Evolutionary conservation across 2,113 vertebrate species (phyloP).

Genomic region (Bubalus kerabau): DNA sequence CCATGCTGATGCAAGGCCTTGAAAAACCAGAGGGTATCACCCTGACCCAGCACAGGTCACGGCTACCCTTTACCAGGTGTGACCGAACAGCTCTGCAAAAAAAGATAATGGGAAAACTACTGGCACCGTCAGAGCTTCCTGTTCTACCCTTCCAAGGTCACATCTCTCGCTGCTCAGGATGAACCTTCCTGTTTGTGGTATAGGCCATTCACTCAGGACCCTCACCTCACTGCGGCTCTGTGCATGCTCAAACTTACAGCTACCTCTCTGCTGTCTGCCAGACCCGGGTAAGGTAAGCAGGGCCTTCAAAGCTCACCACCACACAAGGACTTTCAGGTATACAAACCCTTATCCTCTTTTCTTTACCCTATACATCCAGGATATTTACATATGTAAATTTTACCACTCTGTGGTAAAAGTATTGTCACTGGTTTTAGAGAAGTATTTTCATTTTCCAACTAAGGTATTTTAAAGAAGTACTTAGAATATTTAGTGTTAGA

Average conservation of each 20-base stretch:
- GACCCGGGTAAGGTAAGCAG: background rate
- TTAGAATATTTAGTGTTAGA: background rate
- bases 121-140: background rate
- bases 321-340: background rate
- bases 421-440: background rate
- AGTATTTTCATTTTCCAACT: slow-evolving; percentile 14
- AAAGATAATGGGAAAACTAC: background rate
- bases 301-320: background rate
- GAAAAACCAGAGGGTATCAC: background rate
- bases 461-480: background rate
- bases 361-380: background rate
- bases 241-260: background rate
- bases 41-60: background rate
- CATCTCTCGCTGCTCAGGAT: background rate
- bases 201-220: background rate
- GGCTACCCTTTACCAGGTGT: background rate
- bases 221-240: background rate
- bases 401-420: background rate
- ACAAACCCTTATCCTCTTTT: background rate
- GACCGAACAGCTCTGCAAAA: background rate
- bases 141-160: background rate
- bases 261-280: background rate
- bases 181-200: background rate
- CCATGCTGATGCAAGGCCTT: background rate
- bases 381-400: background rate